These are phyloP conservation scores for Sinocyclocheilus anshuiensis DNA, from an alignment of 2,113 vertebrate genomes.

Conservation along the genomic window DNA sequence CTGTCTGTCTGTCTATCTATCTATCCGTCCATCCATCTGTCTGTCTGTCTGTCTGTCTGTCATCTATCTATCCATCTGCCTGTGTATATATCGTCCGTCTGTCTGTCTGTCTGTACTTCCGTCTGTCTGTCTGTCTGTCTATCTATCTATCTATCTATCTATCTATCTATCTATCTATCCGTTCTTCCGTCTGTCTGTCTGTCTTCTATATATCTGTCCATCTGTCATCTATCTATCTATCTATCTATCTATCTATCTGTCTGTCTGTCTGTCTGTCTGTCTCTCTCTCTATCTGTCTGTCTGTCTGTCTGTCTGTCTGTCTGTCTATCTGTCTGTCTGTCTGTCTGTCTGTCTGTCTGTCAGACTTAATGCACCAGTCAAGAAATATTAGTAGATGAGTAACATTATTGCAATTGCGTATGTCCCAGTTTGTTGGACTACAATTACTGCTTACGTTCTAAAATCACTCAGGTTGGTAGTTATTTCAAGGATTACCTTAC, in stretches of 20 bases:
- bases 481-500: background rate
- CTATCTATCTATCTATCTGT: background rate
- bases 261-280: background rate
- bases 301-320: background rate
- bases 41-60: background rate
- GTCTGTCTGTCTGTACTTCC: no score
- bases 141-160: no score
- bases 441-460: background rate
- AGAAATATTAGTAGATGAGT: background rate
- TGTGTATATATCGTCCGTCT: no score
- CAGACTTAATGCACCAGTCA: background rate
- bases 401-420: background rate
- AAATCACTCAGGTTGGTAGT: background rate
- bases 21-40: background rate
- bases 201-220: background rate
- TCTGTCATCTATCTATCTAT: background rate
- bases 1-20: no score
- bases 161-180: no score
- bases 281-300: background rate
- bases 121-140: no score
- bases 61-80: no score
- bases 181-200: background rate
- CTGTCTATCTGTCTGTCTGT: background rate
- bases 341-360: background rate
- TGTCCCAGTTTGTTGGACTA: background rate